Percentiles rank a stretch among this genome's conserved stretches.
Conservation (phyloP, 2,797 vertebrate species). For the Clarias pachynema region DNA sequence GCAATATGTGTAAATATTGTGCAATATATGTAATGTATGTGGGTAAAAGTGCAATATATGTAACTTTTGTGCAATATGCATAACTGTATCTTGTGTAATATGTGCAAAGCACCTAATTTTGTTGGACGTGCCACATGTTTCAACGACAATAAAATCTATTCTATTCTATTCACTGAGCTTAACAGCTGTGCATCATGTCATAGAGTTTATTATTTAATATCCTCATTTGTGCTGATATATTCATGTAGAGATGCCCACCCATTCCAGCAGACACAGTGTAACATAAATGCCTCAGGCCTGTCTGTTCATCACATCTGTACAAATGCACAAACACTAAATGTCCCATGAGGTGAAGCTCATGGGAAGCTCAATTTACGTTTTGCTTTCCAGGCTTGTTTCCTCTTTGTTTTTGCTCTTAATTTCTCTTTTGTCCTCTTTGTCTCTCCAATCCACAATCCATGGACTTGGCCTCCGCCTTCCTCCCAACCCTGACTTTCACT, state of each 20-base stretch:
- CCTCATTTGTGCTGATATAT: background rate
- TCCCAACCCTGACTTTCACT: constrained; percentile 33
- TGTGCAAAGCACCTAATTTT: no score
- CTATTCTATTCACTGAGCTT: background rate
- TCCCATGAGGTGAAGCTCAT: background rate
- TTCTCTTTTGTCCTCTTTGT: constrained; percentile 22
- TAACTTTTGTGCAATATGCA: no score
- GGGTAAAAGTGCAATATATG: no score
- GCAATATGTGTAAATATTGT: no score
- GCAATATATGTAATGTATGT: no score
- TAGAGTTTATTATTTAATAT: background rate
- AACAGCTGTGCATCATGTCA: background rate
- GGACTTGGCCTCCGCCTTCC: constrained; percentile 19
- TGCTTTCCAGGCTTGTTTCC: background rate
- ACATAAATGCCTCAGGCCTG: background rate
- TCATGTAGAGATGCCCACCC: background rate
- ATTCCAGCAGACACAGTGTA: constrained; percentile 16
- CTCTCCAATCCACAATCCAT: background rate
- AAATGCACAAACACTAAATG: background rate
- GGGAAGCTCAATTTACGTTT: background rate
- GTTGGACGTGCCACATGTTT: no score
- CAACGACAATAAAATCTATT: no score
- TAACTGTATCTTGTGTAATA: no score
- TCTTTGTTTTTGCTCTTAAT: constrained; percentile 17
- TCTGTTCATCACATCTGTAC: background rate